Percentiles rank a stretch among this genome's conserved stretches.
Evolutionary conservation across 2,888 invertebrate species (phyloP).

Genomic region (Eupelmus urozonus): DNA sequence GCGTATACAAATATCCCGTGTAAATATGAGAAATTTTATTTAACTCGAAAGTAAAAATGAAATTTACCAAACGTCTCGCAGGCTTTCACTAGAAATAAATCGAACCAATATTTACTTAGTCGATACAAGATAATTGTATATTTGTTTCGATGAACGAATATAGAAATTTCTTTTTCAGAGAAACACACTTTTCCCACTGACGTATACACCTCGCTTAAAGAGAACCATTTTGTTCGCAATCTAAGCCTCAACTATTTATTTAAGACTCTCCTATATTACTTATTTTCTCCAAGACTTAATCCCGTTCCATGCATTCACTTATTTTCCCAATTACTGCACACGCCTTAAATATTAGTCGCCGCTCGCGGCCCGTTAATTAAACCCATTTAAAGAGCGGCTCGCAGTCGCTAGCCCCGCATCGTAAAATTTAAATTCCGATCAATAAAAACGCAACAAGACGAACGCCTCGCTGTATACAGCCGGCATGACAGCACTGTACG

Average conservation of each 20-base stretch:
- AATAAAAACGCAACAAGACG: slow-evolving; percentile 22
- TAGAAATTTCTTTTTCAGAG: background rate
- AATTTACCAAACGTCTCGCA: slow-evolving; percentile 15
- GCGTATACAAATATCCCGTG: slow-evolving; percentile 3
- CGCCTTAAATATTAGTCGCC: too few species aligned
- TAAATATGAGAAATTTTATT: slow-evolving; percentile 45
- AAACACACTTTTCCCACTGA: background rate
- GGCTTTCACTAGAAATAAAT: slow-evolving; percentile 22
- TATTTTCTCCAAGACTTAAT: too few species aligned
- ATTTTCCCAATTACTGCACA: too few species aligned
- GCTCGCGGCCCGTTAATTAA: too few species aligned
- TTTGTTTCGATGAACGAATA: background rate
- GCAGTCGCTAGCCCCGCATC: too few species aligned
- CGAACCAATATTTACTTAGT: slow-evolving; percentile 44
- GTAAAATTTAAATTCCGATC: slow-evolving; percentile 31
- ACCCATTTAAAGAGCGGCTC: too few species aligned
- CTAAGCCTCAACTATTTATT: background rate
- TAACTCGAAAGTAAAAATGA: slow-evolving; percentile 31
- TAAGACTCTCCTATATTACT: too few species aligned
- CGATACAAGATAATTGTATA: slow-evolving; percentile 32
- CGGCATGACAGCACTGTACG: background rate
- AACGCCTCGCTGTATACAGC: too few species aligned
- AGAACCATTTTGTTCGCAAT: background rate
- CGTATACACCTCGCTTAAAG: too few species aligned
- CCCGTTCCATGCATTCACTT: too few species aligned